Base-by-base conservation (phyloP, 2,888 invertebrate species). In the Cynaeus angustus region DNA sequence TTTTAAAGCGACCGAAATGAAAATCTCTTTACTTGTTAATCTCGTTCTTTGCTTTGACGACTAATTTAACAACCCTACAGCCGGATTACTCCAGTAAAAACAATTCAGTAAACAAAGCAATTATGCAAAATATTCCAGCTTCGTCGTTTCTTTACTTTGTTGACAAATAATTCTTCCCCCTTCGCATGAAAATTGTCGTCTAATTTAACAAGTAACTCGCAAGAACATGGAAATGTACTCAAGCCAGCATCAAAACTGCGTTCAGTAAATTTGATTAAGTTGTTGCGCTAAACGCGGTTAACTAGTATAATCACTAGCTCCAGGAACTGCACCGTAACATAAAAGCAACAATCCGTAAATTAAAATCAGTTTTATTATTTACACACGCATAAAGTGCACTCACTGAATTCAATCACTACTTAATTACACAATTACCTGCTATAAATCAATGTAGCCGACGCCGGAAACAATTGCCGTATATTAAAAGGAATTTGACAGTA, bases 191-290 rank as follows among this genome's bases (percentile, higher is more conserved):
- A 33, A 33, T 33, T 21, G 21, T 21, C 33, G 33, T 33, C 33
- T 33, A 33, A 33, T 33, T 33, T 33, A 7, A 33, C 33, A 33
- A 33, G 33, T 33, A 33, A 33, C 33, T 33, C n/a, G 33, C 33
- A 33, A 74, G 73, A 75, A 78, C 77, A 78, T 74, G 76, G 75
- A 78, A 78, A 76, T 72, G 74, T 78, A 78, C 77, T 78, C 37
- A 71, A 76, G 74, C 74, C 74, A 73, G 74, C 74, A 67, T 69
- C 74, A 70, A 74, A 76, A 77, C 72, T 75, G 70, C 75, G 70
- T 74, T 76, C 72, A 67, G 64, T 74, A 74, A 76, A 76, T 75
- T 75, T 41, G 74, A 76, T 75, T 73, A 75, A 76, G 74, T 75
- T 72, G 73, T 75, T 77, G 70, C 70, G 73, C 66, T 28, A 70